Evolutionary conservation across 2,113 vertebrate genomes (phyloP), one percentile per base, ranked within the genome.

Genomic region (Paramormyrops kingsleyae): DNA sequence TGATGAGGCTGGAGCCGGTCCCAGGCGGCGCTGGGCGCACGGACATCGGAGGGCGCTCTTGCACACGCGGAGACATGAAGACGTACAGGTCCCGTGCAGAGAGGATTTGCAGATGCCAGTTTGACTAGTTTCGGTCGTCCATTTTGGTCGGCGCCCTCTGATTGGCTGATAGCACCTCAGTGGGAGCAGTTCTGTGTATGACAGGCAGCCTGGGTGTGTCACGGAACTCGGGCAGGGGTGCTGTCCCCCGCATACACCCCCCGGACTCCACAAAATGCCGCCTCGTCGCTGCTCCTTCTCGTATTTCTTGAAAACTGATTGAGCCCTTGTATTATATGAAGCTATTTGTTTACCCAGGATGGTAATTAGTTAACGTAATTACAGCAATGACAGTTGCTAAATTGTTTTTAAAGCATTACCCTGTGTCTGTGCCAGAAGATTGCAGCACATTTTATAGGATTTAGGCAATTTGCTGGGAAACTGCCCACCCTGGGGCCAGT

Each of bases 321-420:
- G 96, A 96, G 96, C 96, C 96, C 96, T 96, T 95, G 94, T 97
- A 97, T 97, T 97, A 97, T 96, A 96, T 97, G 97, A 96, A 97
- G 97, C 97, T 96, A 96, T 97, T 97, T 97, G 96, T 97, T 97
- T 97, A 97, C 96, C 96, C 95, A 96, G 96, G 96, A 96, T 96
- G 96, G 97, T 97, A 97, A 97, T 98, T 98, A 98, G 97, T 97
- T 97, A 97, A 96, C 97, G 97, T 97, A 97, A 97, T 97, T 97
- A 97, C 97, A 96, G 95, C 96, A 96, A 97, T 97, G 97, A 96
- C 96, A 97, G 96, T 97, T 97, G 95, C 97, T 97, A 97, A 97
- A 97, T 97, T 97, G 97, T 97, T 97, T 98, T 97, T 97, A 97
- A 97, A 97, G 96, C 96, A 96, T 97, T 96, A 97, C 96, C 97